phyloP scores from a whole-genome alignment of 2,113 vertebrate genomes.

The Pseudonaja textilis region DNA sequence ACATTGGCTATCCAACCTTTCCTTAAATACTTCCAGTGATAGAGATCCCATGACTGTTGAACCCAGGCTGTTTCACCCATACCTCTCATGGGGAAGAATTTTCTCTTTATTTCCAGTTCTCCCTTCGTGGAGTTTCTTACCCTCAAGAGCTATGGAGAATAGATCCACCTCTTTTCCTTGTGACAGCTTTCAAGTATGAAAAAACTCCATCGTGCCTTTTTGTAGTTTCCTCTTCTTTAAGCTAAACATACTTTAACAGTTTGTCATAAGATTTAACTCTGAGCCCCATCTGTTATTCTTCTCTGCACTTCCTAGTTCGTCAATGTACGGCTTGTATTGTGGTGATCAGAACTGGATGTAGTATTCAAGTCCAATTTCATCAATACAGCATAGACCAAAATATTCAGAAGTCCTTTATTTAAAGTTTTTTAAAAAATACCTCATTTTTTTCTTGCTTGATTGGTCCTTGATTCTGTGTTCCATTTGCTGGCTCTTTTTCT shows the following conservation, averaged over 20 bases:
- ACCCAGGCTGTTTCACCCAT: neutral
- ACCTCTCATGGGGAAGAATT: neutral
- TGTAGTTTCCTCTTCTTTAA: neutral
- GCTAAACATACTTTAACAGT: neutral
- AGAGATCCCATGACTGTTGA: neutral
- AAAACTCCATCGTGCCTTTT: neutral
- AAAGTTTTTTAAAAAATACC: constrained; percentile 68
- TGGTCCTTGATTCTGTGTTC: constrained; percentile 70
- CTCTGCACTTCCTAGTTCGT: neutral
- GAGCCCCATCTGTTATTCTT: neutral
- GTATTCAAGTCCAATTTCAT: neutral
- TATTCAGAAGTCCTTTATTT: constrained; percentile 42
- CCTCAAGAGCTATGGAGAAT: neutral
- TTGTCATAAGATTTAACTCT: neutral
- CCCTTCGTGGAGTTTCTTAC: neutral
- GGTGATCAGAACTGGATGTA: neutral
- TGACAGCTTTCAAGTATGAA: neutral
- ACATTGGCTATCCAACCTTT: neutral
- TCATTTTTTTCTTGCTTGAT: constrained; percentile 81
- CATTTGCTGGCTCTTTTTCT: constrained; percentile 75
- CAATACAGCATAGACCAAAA: neutral
- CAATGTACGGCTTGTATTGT: neutral
- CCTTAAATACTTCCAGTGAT: neutral
- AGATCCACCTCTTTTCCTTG: neutral
- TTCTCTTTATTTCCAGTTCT: neutral